These are phyloP conservation scores for Campaea margaritaria DNA, from an alignment of 2,888 invertebrate species.

Conservation along the genomic window DNA sequence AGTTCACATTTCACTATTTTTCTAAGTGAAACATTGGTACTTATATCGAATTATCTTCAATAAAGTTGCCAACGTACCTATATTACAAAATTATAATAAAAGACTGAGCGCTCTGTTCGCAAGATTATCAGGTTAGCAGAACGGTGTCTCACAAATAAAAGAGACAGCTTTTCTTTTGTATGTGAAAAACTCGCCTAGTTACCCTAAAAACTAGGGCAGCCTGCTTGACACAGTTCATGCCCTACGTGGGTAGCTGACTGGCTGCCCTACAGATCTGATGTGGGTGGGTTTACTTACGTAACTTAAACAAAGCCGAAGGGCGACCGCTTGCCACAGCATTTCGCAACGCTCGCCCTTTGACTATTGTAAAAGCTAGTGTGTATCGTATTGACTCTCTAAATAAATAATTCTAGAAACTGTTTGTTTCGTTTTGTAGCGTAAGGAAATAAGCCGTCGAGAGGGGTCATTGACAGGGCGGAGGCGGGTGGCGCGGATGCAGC, in stretches of 20 bases:
- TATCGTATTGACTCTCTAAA: constrained; percentile 16
- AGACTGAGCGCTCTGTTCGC: neutral
- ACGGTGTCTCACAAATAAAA: constrained; percentile 14
- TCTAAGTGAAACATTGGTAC: no score
- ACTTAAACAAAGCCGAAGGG: constrained; percentile 79
- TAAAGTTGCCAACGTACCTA: no score
- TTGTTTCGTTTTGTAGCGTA: constrained; percentile 34
- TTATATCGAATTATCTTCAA: no score
- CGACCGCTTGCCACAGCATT: constrained; percentile 73
- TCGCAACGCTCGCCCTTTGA: constrained; percentile 71
- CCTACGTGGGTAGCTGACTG: constrained; percentile 73
- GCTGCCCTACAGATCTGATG: constrained; percentile 72
- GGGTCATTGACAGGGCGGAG: constrained; percentile 80
- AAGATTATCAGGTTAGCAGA: constrained; percentile 3
- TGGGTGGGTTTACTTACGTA: constrained; percentile 76
- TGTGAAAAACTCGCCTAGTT: constrained; percentile 56
- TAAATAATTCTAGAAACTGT: constrained; percentile 18
- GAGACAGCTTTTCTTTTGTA: constrained; percentile 45
- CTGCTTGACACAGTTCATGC: constrained; percentile 78
- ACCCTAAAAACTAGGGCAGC: constrained; percentile 72
- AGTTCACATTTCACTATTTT: no score
- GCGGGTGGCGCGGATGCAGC: constrained; percentile 78
- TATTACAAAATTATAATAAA: no score
- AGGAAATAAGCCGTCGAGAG: constrained; percentile 54
- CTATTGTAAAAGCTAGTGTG: constrained; percentile 47